Evolutionary conservation across 92 coral and sea anemone species (phyloP).

Genomic region (Paragorgia papillata): DNA sequence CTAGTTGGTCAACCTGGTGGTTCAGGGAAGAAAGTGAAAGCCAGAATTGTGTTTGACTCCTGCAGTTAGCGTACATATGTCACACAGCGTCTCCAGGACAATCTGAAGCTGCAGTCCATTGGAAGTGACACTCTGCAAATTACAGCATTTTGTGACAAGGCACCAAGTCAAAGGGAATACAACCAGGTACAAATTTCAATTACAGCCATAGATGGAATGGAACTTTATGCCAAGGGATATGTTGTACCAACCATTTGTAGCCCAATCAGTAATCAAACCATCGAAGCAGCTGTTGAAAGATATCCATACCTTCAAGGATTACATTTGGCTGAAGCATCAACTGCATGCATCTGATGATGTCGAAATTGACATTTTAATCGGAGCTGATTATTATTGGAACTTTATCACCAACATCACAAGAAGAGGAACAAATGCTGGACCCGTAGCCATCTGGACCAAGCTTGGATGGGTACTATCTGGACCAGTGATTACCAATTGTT

Average conservation of each 20-base stretch:
- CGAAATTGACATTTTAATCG: too few species aligned
- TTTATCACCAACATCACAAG: constrained; percentile 5
- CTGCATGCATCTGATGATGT: too few species aligned
- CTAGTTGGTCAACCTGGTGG: constrained; percentile 22
- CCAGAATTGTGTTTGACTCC: constrained; percentile 45
- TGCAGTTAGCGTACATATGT: constrained; percentile 43
- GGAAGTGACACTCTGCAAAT: constrained; percentile 16
- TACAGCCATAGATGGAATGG: constrained; percentile 21
- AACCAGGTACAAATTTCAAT: constrained; percentile 34
- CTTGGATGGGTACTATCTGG: not conserved
- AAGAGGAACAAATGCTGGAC: not conserved
- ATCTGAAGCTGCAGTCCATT: not conserved
- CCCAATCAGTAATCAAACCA: not conserved
- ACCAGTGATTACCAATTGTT: not conserved
- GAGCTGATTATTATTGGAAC: too few species aligned
- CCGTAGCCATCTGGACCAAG: not conserved
- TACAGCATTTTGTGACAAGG: constrained; percentile 30
- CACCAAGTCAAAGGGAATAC: constrained; percentile 1
- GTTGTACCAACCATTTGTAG: not conserved
- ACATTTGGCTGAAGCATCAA: not conserved
- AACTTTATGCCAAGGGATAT: constrained; percentile 39
- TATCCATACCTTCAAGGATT: not conserved
- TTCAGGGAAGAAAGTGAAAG: constrained; percentile 4
- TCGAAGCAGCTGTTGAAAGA: not conserved
- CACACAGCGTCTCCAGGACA: constrained; percentile 1